Base-by-base conservation (phyloP, 1,140 invertebrate genomes). In the Tribolium madens region DNA sequence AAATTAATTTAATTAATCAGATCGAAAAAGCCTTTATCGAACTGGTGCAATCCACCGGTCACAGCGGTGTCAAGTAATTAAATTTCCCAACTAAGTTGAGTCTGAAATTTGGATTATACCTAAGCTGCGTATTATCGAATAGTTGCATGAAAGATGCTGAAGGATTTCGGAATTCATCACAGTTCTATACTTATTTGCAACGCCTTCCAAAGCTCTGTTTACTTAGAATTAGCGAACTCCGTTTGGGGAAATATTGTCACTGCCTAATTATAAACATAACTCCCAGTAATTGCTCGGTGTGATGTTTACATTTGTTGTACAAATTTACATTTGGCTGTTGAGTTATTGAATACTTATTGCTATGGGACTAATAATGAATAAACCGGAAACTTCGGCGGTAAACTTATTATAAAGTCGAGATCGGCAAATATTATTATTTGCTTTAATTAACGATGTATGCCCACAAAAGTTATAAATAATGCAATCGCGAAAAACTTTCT, bases 261-360 rank as follows among this genome's bases (percentile, higher is more conserved):
- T 83, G 80, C 83, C 82, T 84, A 83, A 84, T 84, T 84, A 84
- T 84, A 83, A 83, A 84, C 83, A 83, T 82, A 83, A 83, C 82
- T 84, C 79, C 75, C 79, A 76, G 82, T 83, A 84, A 84, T 84
- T 83, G 83, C 81, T 80, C 80, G 77, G 82, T 81, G 81, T 82
- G 78, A 80, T 84, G 83, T 84, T 84, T 83, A 79, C 81, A 77
- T 82, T 83, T 64, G 68, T 79, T 82, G 76, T 79, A 81, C 81
- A 83, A 84, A 84, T 84, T 84, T 84, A 83, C 82, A 84, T 82
- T 81, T 78, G 80, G 79, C 79, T 76, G 77, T 79, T 78, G 76
- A 80, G 80, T 82, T 82, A 81, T 82, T 77, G 78, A 79, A 81
- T 81, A 80, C 80, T 81, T 79, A 81, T 79, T 77, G 74, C 75